These are phyloP conservation scores for Drosophila santomea DNA, from an alignment of 1,140 invertebrate species.

Conservation along the genomic window DNA sequence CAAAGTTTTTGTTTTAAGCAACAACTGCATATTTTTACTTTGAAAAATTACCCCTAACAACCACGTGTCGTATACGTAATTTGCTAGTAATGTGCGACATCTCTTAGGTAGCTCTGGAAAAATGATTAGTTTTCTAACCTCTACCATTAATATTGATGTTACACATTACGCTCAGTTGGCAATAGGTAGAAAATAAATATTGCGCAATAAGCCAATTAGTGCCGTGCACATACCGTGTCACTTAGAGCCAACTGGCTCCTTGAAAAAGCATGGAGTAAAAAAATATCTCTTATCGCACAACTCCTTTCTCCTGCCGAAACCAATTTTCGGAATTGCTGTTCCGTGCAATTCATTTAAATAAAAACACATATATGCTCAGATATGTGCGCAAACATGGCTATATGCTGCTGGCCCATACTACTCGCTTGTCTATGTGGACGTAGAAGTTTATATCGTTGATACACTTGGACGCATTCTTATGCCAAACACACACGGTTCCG, in stretches of 20 bases:
- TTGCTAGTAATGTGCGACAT: neutral
- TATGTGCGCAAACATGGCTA: slow-evolving; percentile 10
- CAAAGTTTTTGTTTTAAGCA: no score
- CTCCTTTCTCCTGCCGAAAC: slow-evolving; percentile 10
- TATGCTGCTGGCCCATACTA: neutral
- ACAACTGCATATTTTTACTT: neutral
- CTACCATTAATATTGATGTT: no score
- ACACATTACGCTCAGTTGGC: no score
- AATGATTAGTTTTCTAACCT: no score
- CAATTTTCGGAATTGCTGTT: slow-evolving; percentile 23
- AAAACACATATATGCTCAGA: slow-evolving; percentile 10
- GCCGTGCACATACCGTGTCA: no score
- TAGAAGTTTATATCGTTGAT: slow-evolving; percentile 71
- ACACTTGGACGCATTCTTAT: slow-evolving; percentile 72
- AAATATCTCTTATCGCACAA: neutral
- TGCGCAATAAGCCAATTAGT: no score
- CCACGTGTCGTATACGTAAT: slow-evolving; percentile 6
- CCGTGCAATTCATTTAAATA: slow-evolving; percentile 40
- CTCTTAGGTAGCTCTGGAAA: no score
- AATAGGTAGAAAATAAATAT: no score
- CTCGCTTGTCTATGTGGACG: slow-evolving; percentile 34
- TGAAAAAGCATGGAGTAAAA: neutral
- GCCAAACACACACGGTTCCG: slow-evolving; percentile 1
- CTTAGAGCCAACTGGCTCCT: no score
- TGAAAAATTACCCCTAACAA: neutral